A percentile compares a stretch with the other conserved stretches of the same genome.
Evolutionary conservation across 1,140 invertebrate species (phyloP).

Genomic region (Archegozetes longisetosus): DNA sequence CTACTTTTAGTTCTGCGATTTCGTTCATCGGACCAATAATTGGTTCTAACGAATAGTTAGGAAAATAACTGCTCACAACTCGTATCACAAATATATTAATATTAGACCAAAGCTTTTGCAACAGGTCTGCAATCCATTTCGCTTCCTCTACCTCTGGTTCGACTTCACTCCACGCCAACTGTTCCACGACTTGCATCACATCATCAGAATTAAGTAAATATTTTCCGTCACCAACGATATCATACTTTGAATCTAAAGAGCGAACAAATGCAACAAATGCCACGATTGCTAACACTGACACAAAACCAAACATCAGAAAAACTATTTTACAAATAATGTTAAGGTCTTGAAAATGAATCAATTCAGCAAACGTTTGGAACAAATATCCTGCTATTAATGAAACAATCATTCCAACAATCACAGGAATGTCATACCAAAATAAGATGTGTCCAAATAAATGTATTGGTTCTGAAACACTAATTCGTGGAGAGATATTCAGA

Average conservation of each 20-base stretch:
- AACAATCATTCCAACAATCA: background rate
- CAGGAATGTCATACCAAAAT: background rate
- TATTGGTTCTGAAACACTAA: background rate
- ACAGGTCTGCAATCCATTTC: background rate
- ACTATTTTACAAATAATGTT: background rate
- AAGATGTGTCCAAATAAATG: background rate
- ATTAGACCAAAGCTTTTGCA: background rate
- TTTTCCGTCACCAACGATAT: background rate
- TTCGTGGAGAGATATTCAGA: background rate
- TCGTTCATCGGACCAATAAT: background rate
- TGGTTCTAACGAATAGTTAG: background rate
- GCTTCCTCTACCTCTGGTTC: background rate
- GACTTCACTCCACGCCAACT: background rate
- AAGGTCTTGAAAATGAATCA: background rate
- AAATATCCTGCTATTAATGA: background rate
- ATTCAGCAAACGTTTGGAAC: background rate
- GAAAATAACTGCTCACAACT: background rate
- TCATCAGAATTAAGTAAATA: background rate
- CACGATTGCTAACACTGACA: background rate
- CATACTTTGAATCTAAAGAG: background rate
- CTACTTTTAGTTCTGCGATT: background rate
- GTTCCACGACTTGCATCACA: background rate
- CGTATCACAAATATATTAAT: background rate
- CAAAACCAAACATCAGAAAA: background rate
- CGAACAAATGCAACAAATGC: background rate